These are phyloP conservation scores for Thereva unica DNA, from an alignment of 2,888 invertebrate genomes.

Conservation along the genomic window DNA sequence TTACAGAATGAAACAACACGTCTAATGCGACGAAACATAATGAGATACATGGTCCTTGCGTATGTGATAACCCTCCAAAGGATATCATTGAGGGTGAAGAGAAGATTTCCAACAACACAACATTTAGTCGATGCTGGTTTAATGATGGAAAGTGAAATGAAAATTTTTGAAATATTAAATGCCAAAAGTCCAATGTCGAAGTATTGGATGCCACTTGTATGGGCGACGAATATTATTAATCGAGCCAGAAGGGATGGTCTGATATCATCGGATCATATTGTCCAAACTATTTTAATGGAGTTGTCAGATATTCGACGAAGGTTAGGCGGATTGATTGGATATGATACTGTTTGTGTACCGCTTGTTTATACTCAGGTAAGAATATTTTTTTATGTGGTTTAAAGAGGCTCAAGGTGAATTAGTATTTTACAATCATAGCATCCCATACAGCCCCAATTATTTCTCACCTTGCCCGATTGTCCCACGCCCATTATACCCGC, in stretches of 20 bases:
- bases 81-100: constrained; percentile 84
- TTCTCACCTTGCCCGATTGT: too few relatives aligned
- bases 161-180: constrained; percentile 89
- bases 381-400: not conserved
- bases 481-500: too few relatives aligned
- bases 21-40: constrained; percentile 86
- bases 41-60: constrained; percentile 84
- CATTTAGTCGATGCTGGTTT: constrained; percentile 90
- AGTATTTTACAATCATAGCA: too few relatives aligned
- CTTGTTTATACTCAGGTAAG: constrained; percentile 88
- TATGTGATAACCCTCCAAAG: constrained; percentile 87
- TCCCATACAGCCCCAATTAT: too few relatives aligned
- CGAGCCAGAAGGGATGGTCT: constrained; percentile 82
- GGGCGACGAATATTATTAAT: constrained; percentile 91
- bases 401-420: not conserved
- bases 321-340: constrained; percentile 83
- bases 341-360: constrained; percentile 90
- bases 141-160: constrained; percentile 89
- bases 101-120: constrained; percentile 86
- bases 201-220: constrained; percentile 92
- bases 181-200: constrained; percentile 87
- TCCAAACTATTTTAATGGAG: constrained; percentile 86
- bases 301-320: constrained; percentile 85
- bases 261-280: constrained; percentile 87
- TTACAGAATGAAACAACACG: constrained; percentile 85